These are phyloP conservation scores for Cariama cristata DNA, from an alignment of 2,113 vertebrate genomes.

Conservation along the genomic window DNA sequence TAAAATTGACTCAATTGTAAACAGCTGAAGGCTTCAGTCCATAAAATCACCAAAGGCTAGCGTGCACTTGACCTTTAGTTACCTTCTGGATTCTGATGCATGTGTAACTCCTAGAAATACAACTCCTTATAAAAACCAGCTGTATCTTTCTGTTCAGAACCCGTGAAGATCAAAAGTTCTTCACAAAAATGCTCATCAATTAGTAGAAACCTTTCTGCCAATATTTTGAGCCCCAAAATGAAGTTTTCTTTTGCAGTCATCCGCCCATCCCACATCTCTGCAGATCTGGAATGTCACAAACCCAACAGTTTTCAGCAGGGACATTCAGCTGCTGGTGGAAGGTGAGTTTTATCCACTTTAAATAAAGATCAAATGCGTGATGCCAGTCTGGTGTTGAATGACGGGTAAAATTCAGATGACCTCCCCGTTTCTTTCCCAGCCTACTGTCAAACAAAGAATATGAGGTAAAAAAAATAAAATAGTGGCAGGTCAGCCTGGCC, in stretches of 20 bases:
- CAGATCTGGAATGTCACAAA: not conserved
- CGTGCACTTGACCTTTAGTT: not conserved
- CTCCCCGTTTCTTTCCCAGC: not conserved
- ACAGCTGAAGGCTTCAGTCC: not conserved
- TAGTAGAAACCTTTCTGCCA: not conserved
- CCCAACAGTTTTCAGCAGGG: not conserved
- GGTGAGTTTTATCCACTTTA: not conserved
- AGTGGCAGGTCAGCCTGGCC: not conserved
- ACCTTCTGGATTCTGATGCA: not conserved
- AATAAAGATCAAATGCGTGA: not conserved
- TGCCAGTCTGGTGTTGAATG: not conserved
- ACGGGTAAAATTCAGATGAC: not conserved
- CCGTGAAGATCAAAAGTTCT: not conserved
- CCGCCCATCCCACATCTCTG: not conserved
- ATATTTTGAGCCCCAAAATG: not conserved
- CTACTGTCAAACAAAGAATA: not conserved
- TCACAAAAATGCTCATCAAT: not conserved
- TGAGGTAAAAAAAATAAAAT: not conserved
- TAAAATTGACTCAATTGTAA: conserved; percentile 31
- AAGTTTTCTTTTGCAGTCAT: not conserved
- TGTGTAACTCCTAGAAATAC: not conserved
- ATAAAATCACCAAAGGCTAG: not conserved
- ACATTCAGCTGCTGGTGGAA: not conserved
- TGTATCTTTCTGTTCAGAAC: not conserved
- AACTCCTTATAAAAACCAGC: not conserved